Conservation (phyloP, 1,140 invertebrate genomes). For the Plutomurus gul region DNA sequence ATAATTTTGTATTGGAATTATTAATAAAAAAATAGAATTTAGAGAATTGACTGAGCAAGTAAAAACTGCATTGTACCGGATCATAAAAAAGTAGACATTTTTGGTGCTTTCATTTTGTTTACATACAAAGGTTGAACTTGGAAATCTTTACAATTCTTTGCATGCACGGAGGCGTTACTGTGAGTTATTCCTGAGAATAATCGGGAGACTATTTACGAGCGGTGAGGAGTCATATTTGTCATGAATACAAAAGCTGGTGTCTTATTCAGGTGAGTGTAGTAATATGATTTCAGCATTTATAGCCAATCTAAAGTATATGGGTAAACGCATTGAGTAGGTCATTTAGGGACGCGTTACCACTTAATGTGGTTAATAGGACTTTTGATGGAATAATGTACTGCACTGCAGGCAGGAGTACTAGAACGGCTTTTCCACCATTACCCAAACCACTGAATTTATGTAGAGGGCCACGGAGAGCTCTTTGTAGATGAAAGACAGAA, state of each 20-base stretch:
- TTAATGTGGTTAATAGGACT: neutral
- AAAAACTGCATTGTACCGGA: no score
- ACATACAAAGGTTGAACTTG: no score
- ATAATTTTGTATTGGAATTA: no score
- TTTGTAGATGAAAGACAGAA: neutral
- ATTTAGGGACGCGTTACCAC: neutral
- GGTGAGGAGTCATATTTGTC: neutral
- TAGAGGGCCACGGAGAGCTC: neutral
- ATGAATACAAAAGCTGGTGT: neutral
- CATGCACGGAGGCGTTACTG: neutral
- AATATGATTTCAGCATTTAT: neutral
- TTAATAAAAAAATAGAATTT: no score
- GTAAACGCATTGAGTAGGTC: neutral
- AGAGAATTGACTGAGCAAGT: no score
- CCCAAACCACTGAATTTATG: neutral
- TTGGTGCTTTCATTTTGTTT: no score
- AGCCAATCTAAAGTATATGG: neutral
- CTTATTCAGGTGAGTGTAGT: neutral
- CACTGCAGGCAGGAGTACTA: neutral
- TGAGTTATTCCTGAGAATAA: neutral
- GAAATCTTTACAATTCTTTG: no score
- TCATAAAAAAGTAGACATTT: no score
- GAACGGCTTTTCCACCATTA: neutral
- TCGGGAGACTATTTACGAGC: neutral
- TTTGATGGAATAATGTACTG: neutral